Evolutionary conservation across 2,113 vertebrate species (phyloP).

Genomic region (Zeus faber): DNA sequence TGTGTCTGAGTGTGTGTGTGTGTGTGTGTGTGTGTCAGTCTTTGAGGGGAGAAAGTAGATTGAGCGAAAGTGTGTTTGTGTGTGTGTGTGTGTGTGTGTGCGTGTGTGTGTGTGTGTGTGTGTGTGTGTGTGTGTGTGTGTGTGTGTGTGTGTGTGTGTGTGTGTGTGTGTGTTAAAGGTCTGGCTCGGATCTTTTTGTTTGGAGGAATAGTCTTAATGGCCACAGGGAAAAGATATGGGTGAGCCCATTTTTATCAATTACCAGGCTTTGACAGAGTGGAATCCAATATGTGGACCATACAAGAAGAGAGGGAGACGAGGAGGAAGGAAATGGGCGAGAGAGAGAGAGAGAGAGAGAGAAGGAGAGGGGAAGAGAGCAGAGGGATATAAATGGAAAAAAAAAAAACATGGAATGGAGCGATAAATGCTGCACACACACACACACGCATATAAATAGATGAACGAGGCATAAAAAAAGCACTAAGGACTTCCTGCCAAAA

Average conservation of each 20-base stretch:
- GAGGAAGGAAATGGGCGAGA: conserved; percentile 28
- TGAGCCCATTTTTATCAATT: conserved; percentile 21
- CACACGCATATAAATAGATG: neutral
- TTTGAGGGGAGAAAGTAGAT: conserved; percentile 2
- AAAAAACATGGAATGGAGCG: conserved; percentile 28
- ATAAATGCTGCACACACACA: conserved; percentile 1
- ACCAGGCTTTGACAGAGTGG: conserved; percentile 4
- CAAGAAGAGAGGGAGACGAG: neutral
- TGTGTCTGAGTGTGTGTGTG: neutral
- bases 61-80: too few species aligned
- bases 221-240: conserved; percentile 8
- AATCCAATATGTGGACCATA: conserved; percentile 22
- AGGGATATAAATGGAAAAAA: conserved; percentile 25
- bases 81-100: conserved; percentile 1
- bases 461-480: neutral
- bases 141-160: neutral
- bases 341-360: conserved; percentile 34
- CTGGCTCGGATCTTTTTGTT: conserved; percentile 2
- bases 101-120: conserved; percentile 12
- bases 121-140: neutral
- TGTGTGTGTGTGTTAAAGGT: conserved; percentile 1
- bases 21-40: neutral
- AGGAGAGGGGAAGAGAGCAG: conserved; percentile 21
- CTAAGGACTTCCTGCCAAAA: conserved; percentile 38
- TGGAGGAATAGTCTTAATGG: conserved; percentile 9